Percentiles rank a stretch among this genome's conserved stretches.
phyloP scores from a whole-genome alignment of 2,113 vertebrate genomes.

The Garra rufa region DNA sequence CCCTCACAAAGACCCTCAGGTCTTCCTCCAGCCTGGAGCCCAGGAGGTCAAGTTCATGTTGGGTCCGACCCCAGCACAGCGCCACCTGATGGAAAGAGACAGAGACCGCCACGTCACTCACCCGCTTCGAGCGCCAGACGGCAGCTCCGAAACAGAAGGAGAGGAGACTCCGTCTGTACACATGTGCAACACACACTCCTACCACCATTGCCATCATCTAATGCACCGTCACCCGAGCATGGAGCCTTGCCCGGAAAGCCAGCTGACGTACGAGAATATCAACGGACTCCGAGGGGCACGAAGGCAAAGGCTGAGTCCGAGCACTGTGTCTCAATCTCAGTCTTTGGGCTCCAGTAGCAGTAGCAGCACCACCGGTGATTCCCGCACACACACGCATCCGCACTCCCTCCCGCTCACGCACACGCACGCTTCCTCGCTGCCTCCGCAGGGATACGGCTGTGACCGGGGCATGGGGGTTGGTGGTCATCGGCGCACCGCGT shows the following conservation, averaged over 20 bases:
- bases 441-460: conserved; percentile 74
- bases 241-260: conserved; percentile 77
- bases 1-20: conserved; percentile 83
- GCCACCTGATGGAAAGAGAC: conserved; percentile 81
- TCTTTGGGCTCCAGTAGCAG: conserved; percentile 82
- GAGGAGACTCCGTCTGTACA: conserved; percentile 74
- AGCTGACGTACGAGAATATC: conserved; percentile 92
- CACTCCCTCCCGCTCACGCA: conserved; percentile 71
- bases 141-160: conserved; percentile 80
- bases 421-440: conserved; percentile 67
- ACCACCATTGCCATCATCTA: conserved; percentile 79
- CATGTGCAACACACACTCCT: conserved; percentile 77
- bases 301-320: conserved; percentile 79
- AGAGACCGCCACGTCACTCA: conserved; percentile 72
- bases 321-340: conserved; percentile 80
- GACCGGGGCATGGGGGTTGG: conserved; percentile 67
- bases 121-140: conserved; percentile 72
- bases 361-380: conserved; percentile 78
- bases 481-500: conserved; percentile 83
- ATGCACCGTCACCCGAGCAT: conserved; percentile 77
- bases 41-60: conserved; percentile 95
- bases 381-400: conserved; percentile 67
- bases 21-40: conserved; percentile 86
- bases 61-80: conserved; percentile 84
- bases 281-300: conserved; percentile 77